phyloP scores from a whole-genome alignment of 2,113 vertebrate species.

The Isichthys henryi region DNA sequence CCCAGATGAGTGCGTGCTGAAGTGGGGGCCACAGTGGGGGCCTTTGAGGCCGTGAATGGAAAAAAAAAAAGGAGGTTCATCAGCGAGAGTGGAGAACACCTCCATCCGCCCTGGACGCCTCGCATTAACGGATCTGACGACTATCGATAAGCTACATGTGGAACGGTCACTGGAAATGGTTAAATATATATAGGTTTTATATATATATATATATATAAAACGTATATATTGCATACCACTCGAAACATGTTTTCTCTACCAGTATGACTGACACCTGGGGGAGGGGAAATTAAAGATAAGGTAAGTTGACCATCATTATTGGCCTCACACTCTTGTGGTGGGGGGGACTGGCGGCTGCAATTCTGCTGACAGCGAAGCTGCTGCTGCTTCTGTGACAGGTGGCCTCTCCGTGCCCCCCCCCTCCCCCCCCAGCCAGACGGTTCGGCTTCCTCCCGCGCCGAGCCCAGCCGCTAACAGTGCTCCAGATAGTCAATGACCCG shows the following conservation, averaged over 20 bases:
- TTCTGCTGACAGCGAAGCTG: not conserved
- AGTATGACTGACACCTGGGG: not conserved
- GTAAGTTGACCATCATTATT: not conserved
- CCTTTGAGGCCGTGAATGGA: not conserved
- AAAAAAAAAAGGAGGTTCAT: not conserved
- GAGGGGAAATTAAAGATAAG: not conserved
- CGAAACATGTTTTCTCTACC: not conserved
- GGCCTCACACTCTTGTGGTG: not conserved
- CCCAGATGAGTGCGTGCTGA: not conserved
- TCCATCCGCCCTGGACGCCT: not conserved
- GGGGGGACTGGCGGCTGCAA: not conserved
- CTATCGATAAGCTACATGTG: not conserved
- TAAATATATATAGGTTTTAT: not conserved
- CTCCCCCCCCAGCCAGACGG: not conserved
- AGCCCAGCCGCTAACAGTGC: slow-evolving; percentile 77
- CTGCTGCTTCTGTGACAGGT: not conserved
- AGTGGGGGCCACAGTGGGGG: not conserved
- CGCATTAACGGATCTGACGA: not conserved
- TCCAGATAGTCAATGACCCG: slow-evolving; percentile 97
- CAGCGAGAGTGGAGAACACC: not conserved
- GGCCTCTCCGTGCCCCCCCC: not conserved
- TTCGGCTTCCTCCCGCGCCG: slow-evolving; percentile 41
- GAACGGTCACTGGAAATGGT: slow-evolving; percentile 12
- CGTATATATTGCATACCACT: not conserved
- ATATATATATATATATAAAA: not conserved